phyloP scores from a whole-genome alignment of 2,113 vertebrate species.

The Eira barbara region DNA sequence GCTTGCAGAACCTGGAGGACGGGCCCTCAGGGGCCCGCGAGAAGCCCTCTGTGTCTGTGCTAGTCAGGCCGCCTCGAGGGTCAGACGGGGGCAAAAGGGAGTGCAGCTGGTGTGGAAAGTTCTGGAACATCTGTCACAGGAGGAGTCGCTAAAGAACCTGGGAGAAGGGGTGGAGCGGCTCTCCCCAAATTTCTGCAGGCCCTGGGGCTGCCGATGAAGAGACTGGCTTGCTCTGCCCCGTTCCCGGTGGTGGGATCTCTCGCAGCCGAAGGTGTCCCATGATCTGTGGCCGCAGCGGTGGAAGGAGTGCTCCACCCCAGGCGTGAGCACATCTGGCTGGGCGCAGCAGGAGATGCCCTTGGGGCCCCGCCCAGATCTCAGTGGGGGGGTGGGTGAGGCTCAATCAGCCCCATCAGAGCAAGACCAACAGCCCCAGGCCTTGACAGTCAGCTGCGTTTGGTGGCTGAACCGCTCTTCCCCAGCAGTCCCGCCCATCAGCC shows the following conservation, averaged over 20 bases:
- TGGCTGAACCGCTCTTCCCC: background rate
- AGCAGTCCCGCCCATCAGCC: background rate
- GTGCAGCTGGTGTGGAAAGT: background rate
- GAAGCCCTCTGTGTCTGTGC: background rate
- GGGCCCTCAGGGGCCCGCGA: accelerated
- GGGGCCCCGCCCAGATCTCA: background rate
- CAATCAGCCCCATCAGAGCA: accelerated
- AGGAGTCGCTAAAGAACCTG: background rate
- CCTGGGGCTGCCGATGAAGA: background rate
- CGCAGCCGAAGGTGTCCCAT: accelerated
- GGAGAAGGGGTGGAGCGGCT: background rate
- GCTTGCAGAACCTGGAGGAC: accelerated
- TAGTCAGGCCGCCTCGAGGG: accelerated
- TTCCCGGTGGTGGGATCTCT: accelerated
- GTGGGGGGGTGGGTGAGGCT: background rate
- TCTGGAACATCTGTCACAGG: background rate
- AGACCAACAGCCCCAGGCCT: no score
- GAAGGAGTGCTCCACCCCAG: background rate
- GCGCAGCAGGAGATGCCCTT: background rate
- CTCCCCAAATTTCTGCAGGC: background rate
- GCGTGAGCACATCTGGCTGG: no score
- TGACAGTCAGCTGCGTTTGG: background rate
- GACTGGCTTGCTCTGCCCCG: background rate
- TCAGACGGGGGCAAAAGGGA: background rate
- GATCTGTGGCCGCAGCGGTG: background rate